Percentiles rank a stretch among this genome's conserved stretches.
phyloP scores from a whole-genome alignment of 2,888 invertebrate species.

The Mesorhabditis sp. region DNA sequence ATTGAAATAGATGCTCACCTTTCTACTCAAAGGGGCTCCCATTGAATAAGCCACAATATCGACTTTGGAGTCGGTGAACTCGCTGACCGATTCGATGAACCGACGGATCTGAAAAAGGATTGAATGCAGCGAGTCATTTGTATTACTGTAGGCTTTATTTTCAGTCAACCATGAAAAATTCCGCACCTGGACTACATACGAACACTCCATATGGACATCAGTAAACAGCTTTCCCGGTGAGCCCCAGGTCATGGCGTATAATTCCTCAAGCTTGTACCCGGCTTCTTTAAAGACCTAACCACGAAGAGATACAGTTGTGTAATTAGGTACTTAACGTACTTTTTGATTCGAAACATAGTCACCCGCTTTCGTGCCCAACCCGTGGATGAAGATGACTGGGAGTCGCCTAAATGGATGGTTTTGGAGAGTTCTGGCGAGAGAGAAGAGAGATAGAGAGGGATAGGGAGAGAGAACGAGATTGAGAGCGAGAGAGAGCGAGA shows the following conservation, averaged over 20 bases:
- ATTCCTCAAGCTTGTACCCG: constrained; percentile 1
- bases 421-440: background rate
- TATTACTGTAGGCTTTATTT: background rate
- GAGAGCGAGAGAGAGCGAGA: no score
- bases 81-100: constrained; percentile 7
- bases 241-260: constrained; percentile 7
- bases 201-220: background rate
- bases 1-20: background rate
- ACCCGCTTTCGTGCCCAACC: constrained; percentile 5
- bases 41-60: constrained; percentile 10
- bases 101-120: constrained; percentile 3
- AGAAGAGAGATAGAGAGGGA: background rate
- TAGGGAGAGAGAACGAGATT: no score
- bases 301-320: background rate
- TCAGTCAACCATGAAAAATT: no score
- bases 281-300: background rate
- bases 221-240: background rate
- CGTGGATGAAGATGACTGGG: constrained; percentile 7
- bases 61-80: constrained; percentile 7
- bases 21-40: constrained; percentile 7
- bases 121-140: background rate
- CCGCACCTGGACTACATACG: background rate
- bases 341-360: background rate
- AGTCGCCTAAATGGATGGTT: background rate
- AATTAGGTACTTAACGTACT: background rate